Base-by-base conservation (phyloP, 2,113 vertebrate species). In the Indicator maculatus region DNA sequence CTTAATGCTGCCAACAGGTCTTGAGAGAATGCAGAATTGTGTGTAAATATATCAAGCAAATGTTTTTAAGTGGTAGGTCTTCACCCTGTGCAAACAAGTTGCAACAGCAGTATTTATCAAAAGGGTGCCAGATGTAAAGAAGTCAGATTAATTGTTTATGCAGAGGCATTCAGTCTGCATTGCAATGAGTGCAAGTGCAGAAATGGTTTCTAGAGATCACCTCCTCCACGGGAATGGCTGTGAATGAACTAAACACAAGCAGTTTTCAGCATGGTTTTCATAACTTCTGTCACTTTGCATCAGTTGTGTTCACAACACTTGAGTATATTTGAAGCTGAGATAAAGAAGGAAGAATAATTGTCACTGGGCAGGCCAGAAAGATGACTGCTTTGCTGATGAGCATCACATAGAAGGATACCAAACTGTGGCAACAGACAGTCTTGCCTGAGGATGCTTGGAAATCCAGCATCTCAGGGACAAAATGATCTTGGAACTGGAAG, bases 21-120 rank as follows among this genome's bases (percentile, higher is more conserved):
- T 84, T 81, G 88, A 52, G 91, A 95, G 93, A 96, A 95, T 96
- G 92, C 91, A 93, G 80, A 94, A 93, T 94, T 95, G 67, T 94
- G 56, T 92, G 94, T 93, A 95, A 94, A 95, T 93, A 93, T 18
- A 90, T 88, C 88, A 88, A 86, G 93, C 83, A 84, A 95, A 94
- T 92, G 96, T 94, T 97, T 95, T 96, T 91, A 96, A 95, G 95
- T 12, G n/a, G 71, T 88, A 96, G 94, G 89, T 89, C 96, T 88
- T 96, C 94, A 95, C 94, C 94, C 59, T 96, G 85, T 87, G 91
- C 95, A 96, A 96, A 96, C 93, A 95, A 81, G 93, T 88, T 87
- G 92, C 93, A 77, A 63, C 60, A 77, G 85, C 93, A 93, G 60
- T 86, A 92, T 93, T 93, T 94, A 87, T 96, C 87, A 70, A 95